Percentiles rank a stretch among this genome's conserved stretches.
phyloP scores from a whole-genome alignment of 1,140 invertebrate genomes.

The Melitaea cinxia region DNA sequence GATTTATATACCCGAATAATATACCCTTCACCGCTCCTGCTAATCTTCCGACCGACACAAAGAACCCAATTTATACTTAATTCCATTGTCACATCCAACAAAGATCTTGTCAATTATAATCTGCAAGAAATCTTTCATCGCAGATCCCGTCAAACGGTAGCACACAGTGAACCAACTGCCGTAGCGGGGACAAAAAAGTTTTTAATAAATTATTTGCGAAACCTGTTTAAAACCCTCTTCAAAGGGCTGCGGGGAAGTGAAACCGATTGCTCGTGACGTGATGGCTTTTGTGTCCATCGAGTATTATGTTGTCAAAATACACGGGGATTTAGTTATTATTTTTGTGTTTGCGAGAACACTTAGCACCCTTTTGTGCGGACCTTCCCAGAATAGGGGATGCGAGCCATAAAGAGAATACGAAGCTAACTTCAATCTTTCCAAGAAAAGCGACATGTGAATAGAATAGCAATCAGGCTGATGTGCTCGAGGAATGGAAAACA shows the following conservation, averaged over 20 bases:
- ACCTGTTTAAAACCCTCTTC: constrained; percentile 74
- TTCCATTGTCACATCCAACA: constrained; percentile 72
- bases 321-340: constrained; percentile 80
- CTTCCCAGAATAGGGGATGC: constrained; percentile 70
- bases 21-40: constrained; percentile 55
- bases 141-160: constrained; percentile 70
- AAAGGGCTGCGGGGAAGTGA: constrained; percentile 69
- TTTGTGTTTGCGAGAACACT: constrained; percentile 79
- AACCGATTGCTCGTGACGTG: constrained; percentile 77
- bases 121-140: constrained; percentile 69
- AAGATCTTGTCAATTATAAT: constrained; percentile 81
- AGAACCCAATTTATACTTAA: constrained; percentile 64
- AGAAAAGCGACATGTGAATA: constrained; percentile 66
- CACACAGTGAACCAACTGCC: constrained; percentile 59
- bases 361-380: constrained; percentile 73
- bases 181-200: constrained; percentile 63
- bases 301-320: constrained; percentile 81
- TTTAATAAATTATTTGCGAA: constrained; percentile 80
- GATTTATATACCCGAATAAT: constrained; percentile 62
- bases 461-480: constrained; percentile 60
- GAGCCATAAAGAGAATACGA: constrained; percentile 51
- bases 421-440: constrained; percentile 57
- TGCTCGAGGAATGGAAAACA: constrained; percentile 51
- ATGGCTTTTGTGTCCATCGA: constrained; percentile 73
- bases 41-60: constrained; percentile 70